Evolutionary conservation across 2,797 vertebrate species (phyloP).

Genomic region (Trematomus bernacchii): DNA sequence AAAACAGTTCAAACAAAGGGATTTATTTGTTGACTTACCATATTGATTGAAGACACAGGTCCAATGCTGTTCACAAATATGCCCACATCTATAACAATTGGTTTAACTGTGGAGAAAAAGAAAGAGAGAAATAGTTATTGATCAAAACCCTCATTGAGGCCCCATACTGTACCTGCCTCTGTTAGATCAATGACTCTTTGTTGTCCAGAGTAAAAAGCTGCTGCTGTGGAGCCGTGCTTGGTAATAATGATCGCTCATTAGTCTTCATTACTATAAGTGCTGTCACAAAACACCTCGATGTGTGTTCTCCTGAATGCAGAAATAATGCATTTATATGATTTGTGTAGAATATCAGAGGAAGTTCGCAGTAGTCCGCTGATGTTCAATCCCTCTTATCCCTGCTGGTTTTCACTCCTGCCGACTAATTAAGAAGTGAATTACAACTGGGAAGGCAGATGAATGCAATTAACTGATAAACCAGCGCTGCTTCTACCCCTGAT

Average conservation of each 20-base stretch:
- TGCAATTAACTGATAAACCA: slow-evolving; percentile 42
- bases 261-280: slow-evolving; percentile 36
- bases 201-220: slow-evolving; percentile 14
- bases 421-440: slow-evolving; percentile 26
- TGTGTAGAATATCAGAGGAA: not conserved
- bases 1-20: not conserved
- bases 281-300: slow-evolving; percentile 5
- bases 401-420: slow-evolving; percentile 15
- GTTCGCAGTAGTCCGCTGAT: not conserved
- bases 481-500: slow-evolving; percentile 3
- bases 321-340: slow-evolving; percentile 10
- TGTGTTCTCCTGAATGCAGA: slow-evolving; percentile 21
- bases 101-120: slow-evolving; percentile 88
- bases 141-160: slow-evolving; percentile 6
- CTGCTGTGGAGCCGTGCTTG: slow-evolving; percentile 4
- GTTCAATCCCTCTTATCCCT: slow-evolving; percentile 13
- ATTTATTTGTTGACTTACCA: slow-evolving; percentile 87
- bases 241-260: slow-evolving; percentile 33
- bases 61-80: slow-evolving; percentile 98
- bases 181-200: slow-evolving; percentile 33
- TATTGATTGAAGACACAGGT: slow-evolving; percentile 97
- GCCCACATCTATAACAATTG: slow-evolving; percentile 95
- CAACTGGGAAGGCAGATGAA: slow-evolving; percentile 9
- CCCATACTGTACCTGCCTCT: not conserved
- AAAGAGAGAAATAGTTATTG: slow-evolving; percentile 50